Base-by-base conservation (phyloP, 2,797 vertebrate genomes). In the Sciurus vulgaris region DNA sequence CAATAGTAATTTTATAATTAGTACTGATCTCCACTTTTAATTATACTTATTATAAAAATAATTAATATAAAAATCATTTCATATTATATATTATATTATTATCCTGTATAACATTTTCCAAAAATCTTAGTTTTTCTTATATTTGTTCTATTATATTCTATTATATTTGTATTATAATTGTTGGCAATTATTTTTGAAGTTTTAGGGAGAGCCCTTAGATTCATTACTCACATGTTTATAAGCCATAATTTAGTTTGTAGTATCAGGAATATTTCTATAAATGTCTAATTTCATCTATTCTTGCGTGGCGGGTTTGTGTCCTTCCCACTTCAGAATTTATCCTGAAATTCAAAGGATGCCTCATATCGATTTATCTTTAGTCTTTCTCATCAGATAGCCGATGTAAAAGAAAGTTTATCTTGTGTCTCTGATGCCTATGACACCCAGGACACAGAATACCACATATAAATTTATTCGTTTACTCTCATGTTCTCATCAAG, bases 251-350 rank as follows among this genome's bases (percentile, higher is more conserved):
- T 41, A 44, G 22, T 1, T 1, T 56, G 1, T 67, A 1, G 0
- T 20, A 15, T 38, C 49, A 67, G n/a, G 93, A 70, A 24, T 63
- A 65, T 59, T 41, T 87, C 41, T 87, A 5, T 44, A 63, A 88
- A 51, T 74, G n/a, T 17, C 28, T 56, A 81, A 86, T n/a, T 61
- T 12, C 15, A 26, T 70, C 22, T 44, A 17, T 69, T 90, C n/a
- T 77, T n/a, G 22, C 28, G 2, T 38, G 26, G 63, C 41, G 12
- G 18, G 14, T 30, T 20, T 8, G 82, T 90, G n/a, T 83, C 86
- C 35, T 83, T 95, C 24, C 49, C 38, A 86, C 49, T 86, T 76
- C 22, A 94, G 59, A 65, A 59, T 72, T 82, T 70, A 74, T 44
- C 5, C 59, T 93, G 74, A 85, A 82, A 70, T 73, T 61, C 41